A percentile compares a stretch with the other conserved stretches of the same genome.
Evolutionary conservation across 2,113 vertebrate species (phyloP).

Genomic region (Lonchura striata): DNA sequence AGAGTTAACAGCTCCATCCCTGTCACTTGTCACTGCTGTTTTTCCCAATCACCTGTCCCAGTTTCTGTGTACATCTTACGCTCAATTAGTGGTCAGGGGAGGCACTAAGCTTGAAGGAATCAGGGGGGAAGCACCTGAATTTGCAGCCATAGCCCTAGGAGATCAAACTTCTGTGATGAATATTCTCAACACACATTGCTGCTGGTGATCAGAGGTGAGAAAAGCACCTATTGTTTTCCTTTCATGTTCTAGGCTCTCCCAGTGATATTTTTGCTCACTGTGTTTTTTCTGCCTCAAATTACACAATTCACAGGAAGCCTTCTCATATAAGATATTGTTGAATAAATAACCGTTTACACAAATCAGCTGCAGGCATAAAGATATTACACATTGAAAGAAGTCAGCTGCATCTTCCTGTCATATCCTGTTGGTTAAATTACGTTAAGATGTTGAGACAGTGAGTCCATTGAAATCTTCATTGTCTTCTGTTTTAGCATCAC

Average conservation of each 20-base stretch:
- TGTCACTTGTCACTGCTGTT: background rate
- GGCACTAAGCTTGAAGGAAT: background rate
- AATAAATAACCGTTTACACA: background rate
- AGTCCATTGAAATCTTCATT: background rate
- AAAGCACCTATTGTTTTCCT: background rate
- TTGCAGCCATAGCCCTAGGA: background rate
- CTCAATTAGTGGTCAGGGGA: background rate
- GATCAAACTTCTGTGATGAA: background rate
- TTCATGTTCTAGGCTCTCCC: background rate
- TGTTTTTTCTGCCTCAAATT: background rate
- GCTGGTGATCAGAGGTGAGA: background rate
- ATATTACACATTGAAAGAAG: background rate
- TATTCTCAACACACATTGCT: background rate
- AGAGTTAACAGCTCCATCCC: background rate
- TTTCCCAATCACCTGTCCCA: background rate
- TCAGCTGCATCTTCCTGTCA: background rate
- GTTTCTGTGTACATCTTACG: accelerated
- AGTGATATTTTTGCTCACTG: background rate
- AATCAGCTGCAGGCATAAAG: background rate
- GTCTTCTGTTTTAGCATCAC: background rate
- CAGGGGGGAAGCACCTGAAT: background rate
- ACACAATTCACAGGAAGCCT: background rate
- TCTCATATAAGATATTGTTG: background rate
- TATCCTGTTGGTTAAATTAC: background rate
- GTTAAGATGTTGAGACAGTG: background rate